Evolutionary conservation across 2,797 vertebrate species (phyloP), one percentile per base, ranked within the genome.

Genomic region (Peromyscus attwateri): DNA sequence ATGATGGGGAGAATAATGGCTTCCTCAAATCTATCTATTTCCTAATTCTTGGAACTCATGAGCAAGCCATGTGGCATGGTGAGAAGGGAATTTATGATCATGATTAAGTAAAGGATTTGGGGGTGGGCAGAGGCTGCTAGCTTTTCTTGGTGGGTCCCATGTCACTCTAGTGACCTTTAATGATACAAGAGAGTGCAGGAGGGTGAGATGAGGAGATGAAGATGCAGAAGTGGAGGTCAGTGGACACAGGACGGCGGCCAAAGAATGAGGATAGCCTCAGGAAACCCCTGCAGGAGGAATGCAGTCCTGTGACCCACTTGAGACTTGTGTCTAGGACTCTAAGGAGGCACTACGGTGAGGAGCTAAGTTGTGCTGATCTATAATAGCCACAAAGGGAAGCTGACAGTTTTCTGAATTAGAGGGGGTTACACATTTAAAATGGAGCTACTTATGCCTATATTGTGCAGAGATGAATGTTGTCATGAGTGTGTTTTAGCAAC

Each of bases 161-260:
- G 12, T 31, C 14, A 9, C 71, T 55, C 2, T 7, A 64, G n/a
- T 0, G n/a, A 64, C 43, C 43, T 79, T 43, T 17, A 29, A 17
- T 40, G 85, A 14, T 9, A 52, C 31, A 68, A 34, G 17, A 37
- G 52, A 55, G 64, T 11, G 40, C 31, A 6, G 27, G 37, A 66
- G 46, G 14, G 60, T 55, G 17, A 21, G 81, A 55, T 27, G 19
- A 23, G 62, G 46, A 25, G 34, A 29, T 1, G 31, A 46, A 52
- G 52, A 52, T 52, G 52, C 13, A 60, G 16, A n/a, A 19, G 10
- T 25, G 1, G 66, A 27, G 7, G 57, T 13, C 14, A 21, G 1
- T 8, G 57, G 75, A n/a, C 1, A 1, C 4, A 0, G 10, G 16
- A 3, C 17, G 1, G 0, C 2, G 43, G 40, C 34, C 19, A 6